Evolutionary conservation across 2,797 vertebrate species (phyloP), one percentile per base, ranked within the genome.

Genomic region (Sphenodon punctatus): DNA sequence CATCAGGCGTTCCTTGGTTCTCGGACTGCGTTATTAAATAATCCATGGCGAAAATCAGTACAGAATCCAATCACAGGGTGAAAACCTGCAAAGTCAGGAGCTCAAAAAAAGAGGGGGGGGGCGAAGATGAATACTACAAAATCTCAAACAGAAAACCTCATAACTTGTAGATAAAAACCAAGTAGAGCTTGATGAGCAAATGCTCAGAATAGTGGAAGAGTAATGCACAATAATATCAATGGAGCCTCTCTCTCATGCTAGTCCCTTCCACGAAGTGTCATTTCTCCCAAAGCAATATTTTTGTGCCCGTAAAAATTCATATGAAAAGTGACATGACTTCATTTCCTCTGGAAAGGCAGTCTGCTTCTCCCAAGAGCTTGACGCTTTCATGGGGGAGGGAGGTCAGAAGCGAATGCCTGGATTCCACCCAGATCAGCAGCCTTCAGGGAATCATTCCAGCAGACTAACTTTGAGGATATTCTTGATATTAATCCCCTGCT

Each of bases 401-500:
- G 81, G 88, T 92, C 91, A 93, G 85, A 25, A 85, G 85, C 84
- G 77, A 92, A 88, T 0, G 78, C 70, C 83, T 89, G 82, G 90
- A 89, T 75, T 71, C 27, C 85, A 92, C 89, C 89, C 91, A 93
- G 90, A 94, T 92, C 88, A 93, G 89, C 89, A 92, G 91, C 88
- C 92, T 85, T 41, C 43, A 34, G 92, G 92, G 90, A 94, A 85
- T 48, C 67, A 92, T 88, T 90, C 85, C 85, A 83, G 60, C 79
- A 78, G 87, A 94, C 7, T 94, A 92, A 92, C 80, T 93, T 92
- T 92, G 90, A 90, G 89, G 92, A 75, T 89, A 94, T 93, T 90
- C 90, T 46, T 87, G 78, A 75, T 93, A 94, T 89, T 92, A 89
- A 92, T n/a, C n/a, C n/a, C n/a, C 90, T 9, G 65, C 59, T 94